Evolutionary conservation across 2,113 vertebrate genomes (phyloP).

Genomic region (Ophthalmolycus amberensis): DNA sequence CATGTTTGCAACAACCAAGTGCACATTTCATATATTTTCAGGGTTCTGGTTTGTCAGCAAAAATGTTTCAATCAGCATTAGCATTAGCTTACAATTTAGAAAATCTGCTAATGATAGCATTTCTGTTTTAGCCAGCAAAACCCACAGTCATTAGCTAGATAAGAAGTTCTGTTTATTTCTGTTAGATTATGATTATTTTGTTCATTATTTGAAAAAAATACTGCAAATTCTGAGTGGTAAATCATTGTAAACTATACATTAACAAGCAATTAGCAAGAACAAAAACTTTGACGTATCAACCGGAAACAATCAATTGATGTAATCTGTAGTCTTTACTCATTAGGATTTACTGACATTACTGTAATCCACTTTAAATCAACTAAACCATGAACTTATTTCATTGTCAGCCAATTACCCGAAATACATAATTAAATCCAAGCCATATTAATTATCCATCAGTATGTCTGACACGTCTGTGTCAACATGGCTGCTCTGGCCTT

Average conservation of each 20-base stretch:
- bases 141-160: not conserved
- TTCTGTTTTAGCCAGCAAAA: not conserved
- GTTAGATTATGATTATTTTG: not conserved
- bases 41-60: not conserved
- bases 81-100: not conserved
- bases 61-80: not conserved
- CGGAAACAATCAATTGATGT: not conserved
- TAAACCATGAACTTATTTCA: constrained; percentile 29
- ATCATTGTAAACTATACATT: not conserved
- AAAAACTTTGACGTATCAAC: not conserved
- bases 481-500: constrained; percentile 47
- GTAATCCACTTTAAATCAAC: constrained; percentile 48
- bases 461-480: constrained; percentile 34
- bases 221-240: rapidly evolving
- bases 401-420: constrained; percentile 41
- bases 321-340: constrained; percentile 27
- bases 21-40: not conserved
- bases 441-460: constrained; percentile 45
- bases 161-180: not conserved
- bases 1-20: not conserved
- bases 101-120: not conserved
- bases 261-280: not conserved
- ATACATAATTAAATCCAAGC: constrained; percentile 20
- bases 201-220: not conserved
- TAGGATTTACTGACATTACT: constrained; percentile 33